phyloP scores from a whole-genome alignment of 2,888 invertebrate species.

The Diaphora mendica region DNA sequence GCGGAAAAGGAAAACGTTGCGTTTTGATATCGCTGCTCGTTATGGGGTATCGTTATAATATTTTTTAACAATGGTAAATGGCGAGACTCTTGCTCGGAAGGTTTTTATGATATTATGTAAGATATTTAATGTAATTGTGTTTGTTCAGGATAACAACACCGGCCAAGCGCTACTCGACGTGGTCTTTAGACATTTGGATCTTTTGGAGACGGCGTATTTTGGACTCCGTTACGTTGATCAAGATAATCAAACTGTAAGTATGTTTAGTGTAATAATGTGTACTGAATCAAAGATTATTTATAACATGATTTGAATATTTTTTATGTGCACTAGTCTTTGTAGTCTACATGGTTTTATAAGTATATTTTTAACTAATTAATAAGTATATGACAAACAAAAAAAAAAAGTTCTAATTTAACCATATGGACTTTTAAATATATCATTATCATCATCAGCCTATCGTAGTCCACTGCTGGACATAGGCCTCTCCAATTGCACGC shows the following conservation, averaged over 20 bases:
- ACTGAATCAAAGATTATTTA: not conserved
- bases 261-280: not conserved
- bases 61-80: slow-evolving; percentile 23
- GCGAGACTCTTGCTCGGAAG: slow-evolving; percentile 13
- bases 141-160: slow-evolving; percentile 92
- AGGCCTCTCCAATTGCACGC: no score
- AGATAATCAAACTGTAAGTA: slow-evolving; percentile 96
- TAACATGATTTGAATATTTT: not conserved
- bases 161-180: slow-evolving; percentile 97
- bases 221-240: slow-evolving; percentile 97
- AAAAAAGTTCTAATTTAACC: no score
- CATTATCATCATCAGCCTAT: no score
- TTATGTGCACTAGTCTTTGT: no score
- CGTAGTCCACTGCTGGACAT: no score
- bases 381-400: no score
- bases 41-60: slow-evolving; percentile 23
- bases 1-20: slow-evolving; percentile 21
- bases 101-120: slow-evolving; percentile 20
- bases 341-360: no score
- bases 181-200: slow-evolving; percentile 96
- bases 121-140: slow-evolving; percentile 27
- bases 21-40: slow-evolving; percentile 23
- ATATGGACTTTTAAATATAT: no score
- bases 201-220: slow-evolving; percentile 98
- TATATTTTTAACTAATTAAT: no score